Evolutionary conservation across 2,113 vertebrate genomes (phyloP), one percentile per base, ranked within the genome.

Genomic region (Syrmaticus mikado): DNA sequence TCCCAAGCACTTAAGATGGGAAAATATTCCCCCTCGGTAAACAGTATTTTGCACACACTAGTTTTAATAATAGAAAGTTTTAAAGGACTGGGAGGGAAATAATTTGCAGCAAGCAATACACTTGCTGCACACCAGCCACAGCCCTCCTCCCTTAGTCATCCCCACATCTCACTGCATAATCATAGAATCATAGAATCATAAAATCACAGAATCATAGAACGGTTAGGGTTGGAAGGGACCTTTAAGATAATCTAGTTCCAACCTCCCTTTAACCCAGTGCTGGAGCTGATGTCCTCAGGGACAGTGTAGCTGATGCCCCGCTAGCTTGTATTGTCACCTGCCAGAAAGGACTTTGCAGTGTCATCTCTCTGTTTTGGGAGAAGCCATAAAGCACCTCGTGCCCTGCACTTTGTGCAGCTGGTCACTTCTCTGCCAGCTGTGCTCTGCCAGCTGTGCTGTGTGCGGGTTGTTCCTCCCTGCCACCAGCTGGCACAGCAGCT

Each of bases 311-410:
- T 62, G 60, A 10, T 48, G 40, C 72, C 46, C 8, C 45, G 21
- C 28, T 18, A 14, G 15, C 20, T 61, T 58, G 32, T 32, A 0
- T 0, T 11, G 30, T 38, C 83, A 74, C 27, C 20, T 0, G 78
- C 43, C 58, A 66, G 64, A n/a, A 57, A 50, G 45, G 67, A 7
- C 22, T 13, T 22, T 20, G 18, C 32, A 0, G 0, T 13, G 30
- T 41, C 80, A 74, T 17, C 18, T 0, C 48, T 30, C 28, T 40
- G 38, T 17, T 41, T 11, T 3, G 4, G 0, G 67, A 55, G 71
- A 4, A 73, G 75, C 40, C 58, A 66, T 50, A n/a, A 57, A 50
- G 45, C 64, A 7, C 20, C 15, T 22, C 7, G 21, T 46, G 34
- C 79, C 68, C 25, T 17, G 40, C 19, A 17, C 15, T 53, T 62